These are phyloP conservation scores for Desmophyllum pertusum DNA, from an alignment of 92 coral and sea anemone species.

Conservation along the genomic window DNA sequence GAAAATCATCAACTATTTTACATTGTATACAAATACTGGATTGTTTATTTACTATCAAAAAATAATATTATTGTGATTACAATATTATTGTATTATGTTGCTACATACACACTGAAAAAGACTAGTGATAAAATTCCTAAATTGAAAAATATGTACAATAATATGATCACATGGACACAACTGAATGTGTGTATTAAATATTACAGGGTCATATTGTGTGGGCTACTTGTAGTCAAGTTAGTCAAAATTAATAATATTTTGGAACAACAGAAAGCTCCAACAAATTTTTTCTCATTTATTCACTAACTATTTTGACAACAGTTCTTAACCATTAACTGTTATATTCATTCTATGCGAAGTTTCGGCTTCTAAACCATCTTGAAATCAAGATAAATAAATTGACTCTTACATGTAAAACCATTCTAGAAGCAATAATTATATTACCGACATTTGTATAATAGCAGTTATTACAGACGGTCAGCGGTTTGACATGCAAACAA, in stretches of 20 bases:
- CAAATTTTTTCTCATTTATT: not conserved
- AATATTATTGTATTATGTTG: not conserved
- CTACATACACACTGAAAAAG: not conserved
- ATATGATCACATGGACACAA: not conserved
- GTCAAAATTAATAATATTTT: not conserved
- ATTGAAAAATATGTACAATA: not conserved
- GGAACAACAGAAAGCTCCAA: not conserved
- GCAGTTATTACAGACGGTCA: no score
- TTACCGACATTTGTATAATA: no score
- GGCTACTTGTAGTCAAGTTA: not conserved
- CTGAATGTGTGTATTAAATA: not conserved
- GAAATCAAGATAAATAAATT: not conserved
- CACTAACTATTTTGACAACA: not conserved
- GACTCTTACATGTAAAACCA: not conserved
- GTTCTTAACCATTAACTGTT: not conserved
- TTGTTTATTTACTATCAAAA: constrained; percentile 4
- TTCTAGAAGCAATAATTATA: not conserved
- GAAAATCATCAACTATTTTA: not conserved
- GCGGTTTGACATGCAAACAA: no score
- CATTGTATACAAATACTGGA: not conserved
- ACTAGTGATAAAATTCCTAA: not conserved
- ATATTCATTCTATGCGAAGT: not conserved
- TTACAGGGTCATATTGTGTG: not conserved
- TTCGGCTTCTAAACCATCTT: not conserved
- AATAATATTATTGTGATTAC: not conserved